Base-by-base conservation (phyloP, 30 jellyfish, hydroid and myxozoan genomes). In the Pelagia noctiluca region DNA sequence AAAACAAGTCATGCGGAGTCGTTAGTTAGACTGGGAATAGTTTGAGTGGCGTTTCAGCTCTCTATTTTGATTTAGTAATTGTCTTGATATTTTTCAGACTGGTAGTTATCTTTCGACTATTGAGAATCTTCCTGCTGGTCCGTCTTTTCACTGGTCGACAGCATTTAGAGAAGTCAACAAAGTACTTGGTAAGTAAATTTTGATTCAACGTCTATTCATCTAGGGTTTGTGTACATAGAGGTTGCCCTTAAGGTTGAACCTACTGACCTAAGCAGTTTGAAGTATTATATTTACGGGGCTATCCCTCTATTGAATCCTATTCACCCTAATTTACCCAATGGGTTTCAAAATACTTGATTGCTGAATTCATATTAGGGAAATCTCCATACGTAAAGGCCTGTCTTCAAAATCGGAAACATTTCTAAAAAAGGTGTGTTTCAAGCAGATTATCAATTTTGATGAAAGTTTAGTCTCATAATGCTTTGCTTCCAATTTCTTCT, bases 61-160 rank as follows among this genome's bases (percentile, higher is more conserved):
- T 13, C 8, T 61, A 29, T 8, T 10, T 10, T 30, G 65, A 4
- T 5, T 69, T 69, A 18, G 31, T 21, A 11, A 32, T 21, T 19
- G 31, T 66, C 67, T 4, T 7, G 37, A 33, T 72, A 35, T 37
- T 49, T 76, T 70, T 35, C 49, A 93, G 98, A 75, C 53, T 93
- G 70, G 84, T 93, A 52, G 94, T 93, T 42, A 75, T 82, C 18
- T 37, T 82, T 1, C 98, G 98, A 31, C 69, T 87, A 21, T 21
- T 93, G 52, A 83, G 98, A 35, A 66, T 93, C 8, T 71, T 88
- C 75, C 91, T 87, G 1, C 93, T 93, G 50, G 79, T 67, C 35
- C 95, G 97, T 46, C 78, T 93, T 11, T 86, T 87, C 77, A 87
- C 97, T 49, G 98, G 97, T 2, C 68, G 90, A 42, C 77, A 84